A percentile compares a stretch with the other conserved stretches of the same genome.
Conservation (phyloP, 2,797 vertebrate genomes). For the Anguilla pacifica region DNA sequence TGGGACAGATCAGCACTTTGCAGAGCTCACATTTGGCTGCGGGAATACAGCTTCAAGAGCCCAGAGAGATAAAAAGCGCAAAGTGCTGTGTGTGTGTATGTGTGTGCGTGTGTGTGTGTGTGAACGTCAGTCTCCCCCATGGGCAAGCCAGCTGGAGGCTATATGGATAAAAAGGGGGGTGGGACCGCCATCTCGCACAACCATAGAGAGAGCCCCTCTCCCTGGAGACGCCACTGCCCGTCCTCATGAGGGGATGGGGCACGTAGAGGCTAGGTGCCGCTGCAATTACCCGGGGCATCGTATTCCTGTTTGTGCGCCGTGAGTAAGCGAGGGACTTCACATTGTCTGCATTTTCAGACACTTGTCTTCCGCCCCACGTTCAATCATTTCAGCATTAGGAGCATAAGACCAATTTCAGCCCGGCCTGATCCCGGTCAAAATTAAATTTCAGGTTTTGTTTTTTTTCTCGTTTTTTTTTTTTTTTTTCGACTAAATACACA, state of each 20-base stretch:
- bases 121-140: background rate
- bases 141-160: background rate
- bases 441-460: conserved; percentile 62
- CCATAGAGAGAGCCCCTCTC: background rate
- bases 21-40: conserved; percentile 18
- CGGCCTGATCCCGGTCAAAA: conserved; percentile 58
- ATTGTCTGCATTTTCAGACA: conserved; percentile 51
- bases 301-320: background rate
- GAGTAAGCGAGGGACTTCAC: background rate
- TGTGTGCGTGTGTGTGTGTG: conserved; percentile 3
- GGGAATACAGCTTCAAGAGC: conserved; percentile 25
- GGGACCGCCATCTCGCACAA: background rate
- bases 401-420: conserved; percentile 46
- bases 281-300: background rate
- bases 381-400: conserved; percentile 78
- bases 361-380: conserved; percentile 73
- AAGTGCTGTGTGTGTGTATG: background rate
- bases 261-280: background rate
- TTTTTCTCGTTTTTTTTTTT: conserved; percentile 66
- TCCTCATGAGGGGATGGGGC: background rate
- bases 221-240: background rate
- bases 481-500: conserved; percentile 50
- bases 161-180: background rate
- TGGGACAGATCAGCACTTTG: background rate
- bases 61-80: background rate